phyloP scores from a whole-genome alignment of 2,797 vertebrate species.

The Salmo trutta region DNA sequence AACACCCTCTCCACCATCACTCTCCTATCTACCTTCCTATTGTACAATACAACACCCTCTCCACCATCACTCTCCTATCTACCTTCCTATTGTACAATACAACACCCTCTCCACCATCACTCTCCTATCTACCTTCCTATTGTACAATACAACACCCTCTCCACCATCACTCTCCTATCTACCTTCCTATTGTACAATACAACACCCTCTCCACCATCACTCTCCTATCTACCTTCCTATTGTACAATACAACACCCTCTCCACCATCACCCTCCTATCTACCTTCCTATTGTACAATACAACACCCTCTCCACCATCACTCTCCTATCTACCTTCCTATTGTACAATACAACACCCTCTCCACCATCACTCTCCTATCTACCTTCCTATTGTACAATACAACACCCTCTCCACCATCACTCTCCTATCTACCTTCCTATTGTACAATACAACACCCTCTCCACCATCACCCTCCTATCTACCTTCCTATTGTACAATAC shows the following conservation, averaged over 20 bases:
- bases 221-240: not conserved
- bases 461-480: not conserved
- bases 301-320: not conserved
- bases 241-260: no score
- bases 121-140: not conserved
- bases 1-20: not conserved
- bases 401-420: not conserved
- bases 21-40: not conserved
- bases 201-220: not conserved
- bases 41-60: no score
- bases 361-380: not conserved
- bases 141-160: no score
- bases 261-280: not conserved
- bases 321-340: not conserved
- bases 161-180: not conserved
- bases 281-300: not conserved
- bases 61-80: not conserved
- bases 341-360: no score
- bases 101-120: not conserved
- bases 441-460: no score
- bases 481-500: no score
- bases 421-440: not conserved
- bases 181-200: no score
- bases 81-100: no score
- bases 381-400: no score